Percentiles rank a stretch among this genome's conserved stretches.
Evolutionary conservation across 1,140 invertebrate genomes (phyloP).

Genomic region (Penaeus japonicus): DNA sequence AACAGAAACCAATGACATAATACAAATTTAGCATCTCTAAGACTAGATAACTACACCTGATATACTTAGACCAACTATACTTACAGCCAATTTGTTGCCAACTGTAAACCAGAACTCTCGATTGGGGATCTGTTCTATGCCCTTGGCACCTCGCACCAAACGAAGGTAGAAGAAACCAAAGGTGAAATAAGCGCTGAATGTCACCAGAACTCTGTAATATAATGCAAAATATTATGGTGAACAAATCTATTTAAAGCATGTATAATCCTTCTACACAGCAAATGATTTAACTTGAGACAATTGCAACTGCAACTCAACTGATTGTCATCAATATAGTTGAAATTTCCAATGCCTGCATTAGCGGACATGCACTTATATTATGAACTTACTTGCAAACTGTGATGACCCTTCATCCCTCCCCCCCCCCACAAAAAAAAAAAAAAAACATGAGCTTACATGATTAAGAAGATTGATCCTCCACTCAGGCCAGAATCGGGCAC

Average conservation of each 20-base stretch:
- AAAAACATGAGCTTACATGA: conserved; percentile 20
- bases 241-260: too few species aligned
- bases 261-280: too few species aligned
- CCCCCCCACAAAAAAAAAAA: neutral
- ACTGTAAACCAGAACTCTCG: conserved; percentile 65
- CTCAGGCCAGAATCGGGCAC: conserved; percentile 9
- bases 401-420: too few species aligned
- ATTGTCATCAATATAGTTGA: too few species aligned
- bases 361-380: too few species aligned
- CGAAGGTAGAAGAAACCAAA: conserved; percentile 64
- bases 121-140: conserved; percentile 65
- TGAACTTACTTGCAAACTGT: too few species aligned
- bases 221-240: neutral
- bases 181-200: conserved; percentile 60
- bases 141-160: conserved; percentile 64
- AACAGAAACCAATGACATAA: neutral
- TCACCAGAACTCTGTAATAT: conserved; percentile 39
- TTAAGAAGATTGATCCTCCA: conserved; percentile 37
- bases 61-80: neutral
- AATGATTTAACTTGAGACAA: too few species aligned
- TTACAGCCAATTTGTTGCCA: conserved; percentile 64
- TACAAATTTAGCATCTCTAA: neutral
- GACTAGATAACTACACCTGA: neutral
- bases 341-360: too few species aligned
- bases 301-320: too few species aligned